Conservation (phyloP, 2,113 vertebrate species). For the Dipodomys ordii region DNA sequence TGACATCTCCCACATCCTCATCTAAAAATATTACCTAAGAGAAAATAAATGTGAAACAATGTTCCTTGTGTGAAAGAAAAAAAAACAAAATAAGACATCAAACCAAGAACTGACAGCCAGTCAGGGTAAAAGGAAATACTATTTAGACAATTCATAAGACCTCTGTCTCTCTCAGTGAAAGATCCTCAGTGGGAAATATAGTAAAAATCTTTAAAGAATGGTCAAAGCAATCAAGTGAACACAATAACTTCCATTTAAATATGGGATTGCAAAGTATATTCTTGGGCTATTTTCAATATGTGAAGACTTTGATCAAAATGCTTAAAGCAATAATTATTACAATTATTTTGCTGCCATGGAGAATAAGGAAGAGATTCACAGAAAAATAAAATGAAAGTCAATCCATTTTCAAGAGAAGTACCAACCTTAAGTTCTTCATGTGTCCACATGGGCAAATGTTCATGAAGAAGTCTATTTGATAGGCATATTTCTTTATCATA, state of each 20-base stretch:
- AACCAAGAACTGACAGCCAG: constrained; percentile 57
- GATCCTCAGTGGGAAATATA: constrained; percentile 48
- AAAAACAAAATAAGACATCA: constrained; percentile 61
- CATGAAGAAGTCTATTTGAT: background rate
- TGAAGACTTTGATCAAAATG: constrained; percentile 50
- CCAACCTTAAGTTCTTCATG: background rate
- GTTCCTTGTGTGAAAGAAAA: background rate
- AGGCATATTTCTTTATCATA: background rate
- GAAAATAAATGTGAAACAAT: background rate
- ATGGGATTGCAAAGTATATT: constrained; percentile 52
- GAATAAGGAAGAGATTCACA: background rate
- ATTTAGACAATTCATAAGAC: constrained; percentile 21
- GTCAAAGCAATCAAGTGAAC: constrained; percentile 32
- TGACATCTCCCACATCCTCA: background rate
- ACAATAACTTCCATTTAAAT: constrained; percentile 42
- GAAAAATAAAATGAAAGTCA: constrained; percentile 40
- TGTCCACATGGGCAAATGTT: background rate
- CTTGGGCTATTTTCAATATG: constrained; percentile 38
- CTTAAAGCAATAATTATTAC: background rate
- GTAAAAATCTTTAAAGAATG: constrained; percentile 55
- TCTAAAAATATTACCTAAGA: constrained; percentile 34
- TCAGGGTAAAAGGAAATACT: constrained; percentile 46
- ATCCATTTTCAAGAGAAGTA: background rate
- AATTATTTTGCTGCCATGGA: background rate
- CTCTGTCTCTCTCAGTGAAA: constrained; percentile 32